Percentiles rank a stretch among this genome's conserved stretches.
Evolutionary conservation across 2,113 vertebrate species (phyloP).

Genomic region (Tupaia tana): DNA sequence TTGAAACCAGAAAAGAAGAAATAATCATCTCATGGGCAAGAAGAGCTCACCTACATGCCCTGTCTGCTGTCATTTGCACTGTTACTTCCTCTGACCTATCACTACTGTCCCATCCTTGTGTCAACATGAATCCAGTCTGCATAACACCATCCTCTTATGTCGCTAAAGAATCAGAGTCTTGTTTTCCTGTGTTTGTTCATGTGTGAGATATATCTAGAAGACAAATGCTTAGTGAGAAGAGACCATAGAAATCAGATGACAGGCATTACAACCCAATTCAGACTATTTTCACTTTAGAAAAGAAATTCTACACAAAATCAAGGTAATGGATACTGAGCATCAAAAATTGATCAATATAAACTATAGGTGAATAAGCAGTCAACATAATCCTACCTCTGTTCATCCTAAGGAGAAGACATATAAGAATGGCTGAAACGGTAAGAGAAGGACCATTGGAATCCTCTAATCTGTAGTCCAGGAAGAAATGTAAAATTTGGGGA

Average conservation of each 20-base stretch:
- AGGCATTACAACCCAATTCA: background rate
- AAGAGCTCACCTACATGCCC: background rate
- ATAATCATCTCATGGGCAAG: background rate
- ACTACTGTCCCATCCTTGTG: rapidly evolving
- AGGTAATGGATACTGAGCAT: background rate
- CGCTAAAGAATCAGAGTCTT: background rate
- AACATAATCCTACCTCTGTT: background rate
- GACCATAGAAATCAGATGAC: background rate
- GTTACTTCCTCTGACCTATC: background rate
- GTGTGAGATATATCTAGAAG: background rate
- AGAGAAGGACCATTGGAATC: background rate
- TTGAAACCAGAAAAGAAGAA: background rate
- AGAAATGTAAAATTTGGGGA: background rate
- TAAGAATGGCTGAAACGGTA: background rate
- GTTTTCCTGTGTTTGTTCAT: background rate
- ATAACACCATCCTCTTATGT: background rate
- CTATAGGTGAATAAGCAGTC: background rate
- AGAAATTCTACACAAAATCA: background rate
- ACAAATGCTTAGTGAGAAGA: background rate
- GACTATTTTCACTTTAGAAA: background rate
- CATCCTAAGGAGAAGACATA: background rate
- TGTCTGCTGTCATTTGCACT: background rate
- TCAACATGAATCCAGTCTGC: background rate
- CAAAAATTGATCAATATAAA: background rate
- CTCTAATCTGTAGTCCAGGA: background rate